Conservation (phyloP, 2,113 vertebrate genomes). For the Apeltes quadracus region DNA sequence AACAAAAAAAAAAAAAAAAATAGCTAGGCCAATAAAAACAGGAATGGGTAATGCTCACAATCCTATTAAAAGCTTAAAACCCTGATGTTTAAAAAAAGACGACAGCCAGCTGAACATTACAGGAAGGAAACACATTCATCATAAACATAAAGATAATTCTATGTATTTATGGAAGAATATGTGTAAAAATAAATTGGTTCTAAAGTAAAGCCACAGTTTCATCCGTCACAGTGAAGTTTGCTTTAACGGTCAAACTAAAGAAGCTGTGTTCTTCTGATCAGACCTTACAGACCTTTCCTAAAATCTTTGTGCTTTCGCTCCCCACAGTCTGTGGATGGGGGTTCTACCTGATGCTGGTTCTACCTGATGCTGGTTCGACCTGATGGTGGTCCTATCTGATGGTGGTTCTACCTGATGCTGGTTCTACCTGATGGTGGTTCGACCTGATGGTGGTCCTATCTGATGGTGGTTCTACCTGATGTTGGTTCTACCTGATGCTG, state of each 20-base stretch:
- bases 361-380: too few species aligned
- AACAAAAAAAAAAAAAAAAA: too few species aligned
- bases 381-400: too few species aligned
- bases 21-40: not conserved
- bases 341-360: too few species aligned
- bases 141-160: not conserved
- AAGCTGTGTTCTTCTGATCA: not conserved
- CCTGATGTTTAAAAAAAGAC: not conserved
- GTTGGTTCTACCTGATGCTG: too few species aligned
- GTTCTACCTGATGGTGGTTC: too few species aligned
- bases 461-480: too few species aligned
- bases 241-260: not conserved
- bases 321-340: too few species aligned
- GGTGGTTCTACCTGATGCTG: too few species aligned
- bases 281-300: too few species aligned
- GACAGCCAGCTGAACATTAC: not conserved
- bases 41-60: not conserved
- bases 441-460: too few species aligned
- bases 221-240: not conserved
- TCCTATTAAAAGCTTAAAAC: not conserved
- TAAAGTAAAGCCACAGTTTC: not conserved
- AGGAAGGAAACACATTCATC: not conserved
- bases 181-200: not conserved
- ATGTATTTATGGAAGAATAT: not conserved
- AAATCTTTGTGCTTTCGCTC: too few species aligned